Evolutionary conservation across 2,888 invertebrate genomes (phyloP).

Genomic region (Drosophila cognata): DNA sequence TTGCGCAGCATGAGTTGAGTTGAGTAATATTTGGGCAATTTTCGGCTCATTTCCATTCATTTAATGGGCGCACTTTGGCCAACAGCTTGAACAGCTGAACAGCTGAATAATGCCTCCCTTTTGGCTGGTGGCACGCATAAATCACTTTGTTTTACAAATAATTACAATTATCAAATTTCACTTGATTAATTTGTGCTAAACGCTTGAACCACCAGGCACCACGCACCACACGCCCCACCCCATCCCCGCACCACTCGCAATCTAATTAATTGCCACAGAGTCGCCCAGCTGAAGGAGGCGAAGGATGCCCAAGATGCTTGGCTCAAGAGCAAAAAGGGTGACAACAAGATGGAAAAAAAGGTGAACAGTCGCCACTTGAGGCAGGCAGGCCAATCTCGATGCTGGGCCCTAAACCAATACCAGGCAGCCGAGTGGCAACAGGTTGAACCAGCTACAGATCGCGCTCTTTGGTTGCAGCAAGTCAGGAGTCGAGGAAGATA

Average conservation of each 20-base stretch:
- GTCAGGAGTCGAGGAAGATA: conserved; percentile 19
- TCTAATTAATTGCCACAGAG: conserved; percentile 59
- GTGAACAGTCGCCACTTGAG: neutral
- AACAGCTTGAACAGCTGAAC: neutral
- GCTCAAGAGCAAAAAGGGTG: conserved; percentile 2
- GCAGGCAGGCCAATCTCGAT: conserved; percentile 16
- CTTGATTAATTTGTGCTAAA: conserved; percentile 59
- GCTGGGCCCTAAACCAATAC: conserved; percentile 26
- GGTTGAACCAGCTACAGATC: neutral
- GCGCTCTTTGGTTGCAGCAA: conserved; percentile 34
- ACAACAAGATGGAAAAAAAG: conserved; percentile 1
- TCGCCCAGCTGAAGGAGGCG: neutral
- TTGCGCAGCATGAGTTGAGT: neutral
- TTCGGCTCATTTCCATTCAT: neutral
- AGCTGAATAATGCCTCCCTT: conserved; percentile 1
- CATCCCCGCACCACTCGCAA: neutral
- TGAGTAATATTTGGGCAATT: neutral
- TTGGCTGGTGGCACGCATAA: conserved; percentile 20
- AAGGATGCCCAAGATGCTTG: neutral
- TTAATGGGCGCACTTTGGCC: neutral
- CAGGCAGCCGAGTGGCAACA: conserved; percentile 28
- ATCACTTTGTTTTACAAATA: conserved; percentile 42
- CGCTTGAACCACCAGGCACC: neutral
- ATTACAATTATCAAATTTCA: conserved; percentile 69
- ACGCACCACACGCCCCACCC: too few species aligned